These are phyloP conservation scores for Terrapene triunguis DNA, from an alignment of 2,113 vertebrate species.

Conservation along the genomic window DNA sequence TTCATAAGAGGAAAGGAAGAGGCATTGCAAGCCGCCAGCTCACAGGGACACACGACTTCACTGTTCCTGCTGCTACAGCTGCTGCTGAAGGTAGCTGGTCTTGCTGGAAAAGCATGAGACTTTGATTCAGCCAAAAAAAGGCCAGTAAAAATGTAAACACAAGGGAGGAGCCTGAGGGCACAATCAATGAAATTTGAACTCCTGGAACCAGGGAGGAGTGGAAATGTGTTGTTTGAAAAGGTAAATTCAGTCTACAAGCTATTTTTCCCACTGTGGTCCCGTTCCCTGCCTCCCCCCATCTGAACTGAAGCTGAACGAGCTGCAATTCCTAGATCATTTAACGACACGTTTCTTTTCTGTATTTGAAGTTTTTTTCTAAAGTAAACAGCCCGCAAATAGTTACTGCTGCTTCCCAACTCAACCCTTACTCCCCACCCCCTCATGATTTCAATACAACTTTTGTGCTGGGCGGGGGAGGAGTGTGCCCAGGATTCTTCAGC, in stretches of 20 bases:
- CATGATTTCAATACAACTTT: not conserved
- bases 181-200: slow-evolving; percentile 84
- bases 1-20: not conserved
- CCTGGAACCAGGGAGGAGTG: slow-evolving; percentile 49
- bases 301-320: not conserved
- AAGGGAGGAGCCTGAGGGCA: slow-evolving; percentile 76
- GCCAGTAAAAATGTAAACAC: slow-evolving; percentile 88
- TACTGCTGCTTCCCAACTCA: not conserved
- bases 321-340: not conserved
- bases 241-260: not conserved
- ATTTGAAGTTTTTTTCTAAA: not conserved
- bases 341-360: not conserved
- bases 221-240: slow-evolving; percentile 5
- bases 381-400: not conserved
- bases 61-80: not conserved
- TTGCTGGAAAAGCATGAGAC: slow-evolving; percentile 59
- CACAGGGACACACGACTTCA: not conserved
- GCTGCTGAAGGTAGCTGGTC: slow-evolving; percentile 72
- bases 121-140: slow-evolving; percentile 82
- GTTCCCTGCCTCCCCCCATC: not conserved
- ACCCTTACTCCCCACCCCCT: not conserved
- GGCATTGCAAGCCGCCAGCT: not conserved
- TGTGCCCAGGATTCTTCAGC: not conserved
- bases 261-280: not conserved
- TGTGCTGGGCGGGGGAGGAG: not conserved